phyloP scores from a whole-genome alignment of 2,113 vertebrate genomes.

The Acanthisitta chloris region DNA sequence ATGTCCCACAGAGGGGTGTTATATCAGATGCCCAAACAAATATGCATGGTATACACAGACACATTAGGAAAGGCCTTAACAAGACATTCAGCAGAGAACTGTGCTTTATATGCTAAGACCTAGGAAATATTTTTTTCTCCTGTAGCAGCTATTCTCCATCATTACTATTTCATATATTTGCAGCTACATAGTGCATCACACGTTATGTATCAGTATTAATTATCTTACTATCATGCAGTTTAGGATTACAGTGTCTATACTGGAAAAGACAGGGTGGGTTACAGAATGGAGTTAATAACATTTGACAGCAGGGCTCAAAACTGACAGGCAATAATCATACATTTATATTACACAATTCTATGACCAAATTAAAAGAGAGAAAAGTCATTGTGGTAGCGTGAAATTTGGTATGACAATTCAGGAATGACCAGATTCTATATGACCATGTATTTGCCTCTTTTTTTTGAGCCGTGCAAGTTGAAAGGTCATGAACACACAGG shows the following conservation, averaged over 20 bases:
- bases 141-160: background rate
- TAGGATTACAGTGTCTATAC: background rate
- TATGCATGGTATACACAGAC: conserved; percentile 35
- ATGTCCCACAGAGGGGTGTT: background rate
- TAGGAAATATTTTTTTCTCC: background rate
- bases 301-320: conserved; percentile 66
- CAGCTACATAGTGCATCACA: background rate
- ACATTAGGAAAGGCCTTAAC: conserved; percentile 28
- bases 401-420: background rate
- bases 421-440: background rate
- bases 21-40: background rate
- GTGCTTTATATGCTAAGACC: background rate
- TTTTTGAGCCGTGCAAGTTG: conserved; percentile 61
- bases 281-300: conserved; percentile 36
- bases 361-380: background rate
- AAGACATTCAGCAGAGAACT: background rate
- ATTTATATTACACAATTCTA: background rate
- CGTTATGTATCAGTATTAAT: background rate
- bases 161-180: background rate
- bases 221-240: conserved; percentile 55
- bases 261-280: conserved; percentile 41
- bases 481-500: conserved; percentile 49
- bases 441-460: background rate
- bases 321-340: background rate
- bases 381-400: background rate